A percentile compares a stretch with the other conserved stretches of the same genome.
Conservation (phyloP, 2,888 invertebrate genomes). For the Sepiola atlantica region DNA sequence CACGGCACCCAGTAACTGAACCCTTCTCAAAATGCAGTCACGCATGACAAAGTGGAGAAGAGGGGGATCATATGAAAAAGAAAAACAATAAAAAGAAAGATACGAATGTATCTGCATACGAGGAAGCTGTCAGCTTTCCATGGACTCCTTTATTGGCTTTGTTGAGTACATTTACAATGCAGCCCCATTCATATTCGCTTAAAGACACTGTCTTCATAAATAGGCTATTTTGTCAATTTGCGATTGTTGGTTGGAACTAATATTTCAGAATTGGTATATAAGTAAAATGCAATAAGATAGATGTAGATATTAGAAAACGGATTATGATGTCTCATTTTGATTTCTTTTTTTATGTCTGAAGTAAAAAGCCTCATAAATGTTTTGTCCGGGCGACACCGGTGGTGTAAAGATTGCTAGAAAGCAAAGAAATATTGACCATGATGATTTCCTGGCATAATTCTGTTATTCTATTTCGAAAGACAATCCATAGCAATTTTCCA, state of each 20-base stretch:
- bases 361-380: background rate
- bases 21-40: background rate
- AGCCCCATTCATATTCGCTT: background rate
- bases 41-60: constrained; percentile 15
- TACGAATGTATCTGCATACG: no score
- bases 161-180: background rate
- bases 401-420: background rate
- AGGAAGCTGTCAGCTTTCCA: background rate
- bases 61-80: background rate
- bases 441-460: background rate
- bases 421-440: background rate
- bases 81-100: background rate
- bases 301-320: no score
- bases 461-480: background rate
- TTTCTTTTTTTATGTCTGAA: no score
- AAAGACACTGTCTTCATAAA: background rate
- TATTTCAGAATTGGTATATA: constrained; percentile 19
- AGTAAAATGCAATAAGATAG: background rate
- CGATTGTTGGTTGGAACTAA: background rate
- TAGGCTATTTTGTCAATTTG: background rate
- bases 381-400: background rate
- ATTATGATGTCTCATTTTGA: no score
- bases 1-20: background rate
- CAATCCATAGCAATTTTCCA: background rate
- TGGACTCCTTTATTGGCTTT: constrained; percentile 6